phyloP scores from a whole-genome alignment of 2,113 vertebrate genomes.

The Hippocampus barbouri region DNA sequence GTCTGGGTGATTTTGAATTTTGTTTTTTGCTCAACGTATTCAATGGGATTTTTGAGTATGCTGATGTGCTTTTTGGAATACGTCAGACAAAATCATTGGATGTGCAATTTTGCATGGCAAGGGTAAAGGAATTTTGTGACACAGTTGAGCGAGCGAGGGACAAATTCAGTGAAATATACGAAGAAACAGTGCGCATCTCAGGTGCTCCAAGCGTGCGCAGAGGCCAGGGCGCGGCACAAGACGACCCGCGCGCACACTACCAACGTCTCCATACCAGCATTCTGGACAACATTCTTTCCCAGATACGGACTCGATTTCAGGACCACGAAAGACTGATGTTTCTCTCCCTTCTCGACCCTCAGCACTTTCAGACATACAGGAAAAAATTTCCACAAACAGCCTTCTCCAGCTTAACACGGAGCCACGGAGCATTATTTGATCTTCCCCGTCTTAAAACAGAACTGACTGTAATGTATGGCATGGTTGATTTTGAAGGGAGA shows the following conservation, averaged over 20 bases:
- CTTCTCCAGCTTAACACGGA: conserved; percentile 18
- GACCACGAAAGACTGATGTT: conserved; percentile 7
- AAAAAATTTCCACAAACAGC: conserved; percentile 1
- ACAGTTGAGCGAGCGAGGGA: not conserved
- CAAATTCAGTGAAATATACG: not conserved
- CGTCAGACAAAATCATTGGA: not conserved
- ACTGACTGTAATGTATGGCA: conserved; percentile 9
- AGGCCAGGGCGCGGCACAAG: not conserved
- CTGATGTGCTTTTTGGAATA: conserved; percentile 5
- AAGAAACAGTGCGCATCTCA: not conserved
- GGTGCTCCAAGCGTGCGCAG: not conserved
- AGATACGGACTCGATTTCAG: conserved; percentile 9
- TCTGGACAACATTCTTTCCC: conserved; percentile 14
- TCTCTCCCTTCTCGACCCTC: conserved; percentile 2
- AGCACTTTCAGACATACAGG: not conserved
- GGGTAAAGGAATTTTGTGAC: conserved; percentile 7
- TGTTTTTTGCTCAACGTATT: conserved; percentile 8
- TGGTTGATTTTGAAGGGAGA: conserved; percentile 10
- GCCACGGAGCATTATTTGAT: not conserved
- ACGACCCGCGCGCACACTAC: not conserved
- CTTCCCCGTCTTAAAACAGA: conserved; percentile 2
- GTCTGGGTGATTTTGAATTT: conserved; percentile 18
- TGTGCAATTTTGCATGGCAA: conserved; percentile 2
- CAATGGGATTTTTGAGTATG: conserved; percentile 9
- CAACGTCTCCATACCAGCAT: not conserved